Base-by-base conservation (phyloP, 1,140 invertebrate genomes). In the Drosophila repletoides region DNA sequence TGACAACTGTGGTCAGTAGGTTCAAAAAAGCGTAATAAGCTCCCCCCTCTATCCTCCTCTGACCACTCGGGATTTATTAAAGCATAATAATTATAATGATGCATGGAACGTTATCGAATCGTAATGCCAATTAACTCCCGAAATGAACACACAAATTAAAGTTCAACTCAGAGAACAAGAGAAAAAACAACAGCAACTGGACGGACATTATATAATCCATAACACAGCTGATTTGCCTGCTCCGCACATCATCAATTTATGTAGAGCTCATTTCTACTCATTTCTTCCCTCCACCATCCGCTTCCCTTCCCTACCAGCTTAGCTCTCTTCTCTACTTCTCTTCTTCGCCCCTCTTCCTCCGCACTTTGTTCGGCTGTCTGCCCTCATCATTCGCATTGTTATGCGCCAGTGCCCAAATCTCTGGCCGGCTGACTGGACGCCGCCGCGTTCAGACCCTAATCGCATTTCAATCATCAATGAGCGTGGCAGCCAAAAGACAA, bases 381-480 rank as follows among this genome's bases (percentile, higher is more conserved):
- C 79, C 80, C 80, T 86, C 80, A 76, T 84, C 79, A 86, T 66
- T 74, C 34, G 66, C 80, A 86, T 79, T 84, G 71, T 84, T 65
- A 80, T 84, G 79, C 80, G 48, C 81, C 80, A 84, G 36, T 84
- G 80, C 53, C 67, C 80, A 86, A 86, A 84, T 84, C 79, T 64
- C 52, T 72, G 65, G 51, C 55, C 64, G 66, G 77, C 77, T 63
- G 69, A 64, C 73, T 71, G 79, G 41, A 60, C 74, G 36, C 55
- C 74, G 36, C 55, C 38, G 43, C 9, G 33, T 63, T 46, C 75
- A 55, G 75, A 79, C 75, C 75, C 80, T 84, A 84, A 84, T 84
- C 79, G 79, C 79, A 75, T 84, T 84, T 84, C 79, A 84, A 80
- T 84, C 79, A 86, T 86, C 80, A 68, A 68, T 67, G 79, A 72